Base-by-base conservation (phyloP, 2,888 invertebrate species). In the Drosophila heteroneura region DNA sequence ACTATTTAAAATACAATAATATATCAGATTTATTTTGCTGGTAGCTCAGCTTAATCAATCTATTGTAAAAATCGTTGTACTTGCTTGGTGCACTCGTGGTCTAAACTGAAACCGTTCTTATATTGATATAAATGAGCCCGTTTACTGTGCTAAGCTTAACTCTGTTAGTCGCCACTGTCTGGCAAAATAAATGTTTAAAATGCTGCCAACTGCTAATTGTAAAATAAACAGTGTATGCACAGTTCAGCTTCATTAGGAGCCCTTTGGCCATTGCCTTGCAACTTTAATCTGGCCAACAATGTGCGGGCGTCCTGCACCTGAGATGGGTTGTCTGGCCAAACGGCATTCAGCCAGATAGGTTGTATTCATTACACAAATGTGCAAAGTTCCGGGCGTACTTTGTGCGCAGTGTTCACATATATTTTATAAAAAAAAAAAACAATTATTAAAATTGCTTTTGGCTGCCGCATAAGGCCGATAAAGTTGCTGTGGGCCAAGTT, bases 371-470 rank as follows among this genome's bases (percentile, higher is more conserved):
- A 39, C 52, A 53, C n/a, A 56, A 66, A 62, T 68, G 73, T 62
- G 72, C 72, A 62, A 68, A 79, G 63, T 72, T 69, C 60, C 47
- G 56, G 56, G 28, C 68, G 28, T 56, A 59, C 26, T 52, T 41
- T 68, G 58, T 37, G 41, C 52, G 22, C 41, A 30, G 30, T 44
- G 58, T 22, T 59, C 69, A 52, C 65, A 72, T 76, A 74, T 77
- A 81, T 85, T 79, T 86, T 75, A 82, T 77, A 67, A 5, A 41
- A 41, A 39, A 19, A 39, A 84, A 89, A 84, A 86, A 89, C 86
- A 86, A 86, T 86, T 86, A 86, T 86, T 89, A 84, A 86, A 86
- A 86, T 86, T 86, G 84, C 84, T 85, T 81, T 72, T 69, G 66
- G 60, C 81, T 39, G 70, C 64, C 75, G 70, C 67, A 73, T 60